Percentiles rank a stretch among this genome's conserved stretches.
Conservation (phyloP, 2,888 invertebrate genomes). For the Aphrophora alni region DNA sequence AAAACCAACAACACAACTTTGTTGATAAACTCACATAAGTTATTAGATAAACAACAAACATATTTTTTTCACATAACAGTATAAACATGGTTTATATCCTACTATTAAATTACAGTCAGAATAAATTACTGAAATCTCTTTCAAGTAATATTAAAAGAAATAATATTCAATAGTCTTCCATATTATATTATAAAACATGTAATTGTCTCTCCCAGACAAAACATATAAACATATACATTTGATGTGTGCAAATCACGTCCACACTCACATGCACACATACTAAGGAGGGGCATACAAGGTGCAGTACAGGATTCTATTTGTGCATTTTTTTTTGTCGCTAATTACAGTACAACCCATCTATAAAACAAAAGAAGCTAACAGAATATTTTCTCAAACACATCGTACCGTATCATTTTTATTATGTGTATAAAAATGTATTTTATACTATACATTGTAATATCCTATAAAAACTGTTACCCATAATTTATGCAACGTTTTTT, state of each 20-base stretch:
- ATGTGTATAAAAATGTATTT: not conserved
- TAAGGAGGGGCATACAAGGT: not conserved
- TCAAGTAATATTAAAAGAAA: not conserved
- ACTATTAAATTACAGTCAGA: not conserved
- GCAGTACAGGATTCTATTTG: not conserved
- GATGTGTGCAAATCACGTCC: not conserved
- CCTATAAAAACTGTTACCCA: not conserved
- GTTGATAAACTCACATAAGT: conserved; percentile 28
- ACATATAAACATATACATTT: not conserved
- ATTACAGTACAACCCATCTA: not conserved
- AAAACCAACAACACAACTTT: conserved; percentile 31
- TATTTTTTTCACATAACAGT: conserved; percentile 14
- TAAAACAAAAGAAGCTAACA: not conserved
- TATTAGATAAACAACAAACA: conserved; percentile 33
- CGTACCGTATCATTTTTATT: not conserved
- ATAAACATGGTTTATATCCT: not conserved
- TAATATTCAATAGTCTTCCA: not conserved
- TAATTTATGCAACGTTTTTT: not conserved
- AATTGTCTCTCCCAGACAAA: not conserved
- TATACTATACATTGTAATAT: not conserved
- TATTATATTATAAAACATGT: not conserved
- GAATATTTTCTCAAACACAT: not conserved
- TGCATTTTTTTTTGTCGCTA: not conserved
- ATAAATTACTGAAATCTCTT: no score
- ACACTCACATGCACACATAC: not conserved